Base-by-base conservation (phyloP, 2,113 vertebrate species). In the Chaetodon auriga region DNA sequence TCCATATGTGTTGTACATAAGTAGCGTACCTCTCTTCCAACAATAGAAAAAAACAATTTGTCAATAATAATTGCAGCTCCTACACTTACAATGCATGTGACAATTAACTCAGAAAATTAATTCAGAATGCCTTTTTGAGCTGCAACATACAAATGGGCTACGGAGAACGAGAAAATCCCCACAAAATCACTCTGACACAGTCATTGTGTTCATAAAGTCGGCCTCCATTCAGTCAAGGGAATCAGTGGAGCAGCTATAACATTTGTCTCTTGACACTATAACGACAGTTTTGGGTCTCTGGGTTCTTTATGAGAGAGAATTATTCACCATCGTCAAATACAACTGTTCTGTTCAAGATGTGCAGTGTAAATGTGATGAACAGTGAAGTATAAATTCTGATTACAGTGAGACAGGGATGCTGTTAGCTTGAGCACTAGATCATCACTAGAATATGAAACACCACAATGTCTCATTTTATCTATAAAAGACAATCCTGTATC, bases 151-250 rank as follows among this genome's bases (percentile, higher is more conserved):
- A 85, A 84, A 90, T 68, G 15, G 88, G 88, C 70, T 80, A 82
- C 75, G 70, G 25, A 68, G 54, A 74, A 62, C 53, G 81, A 80
- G 19, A 78, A 91, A 89, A 92, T 90, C 89, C 84, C 77, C 58
- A 76, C 65, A 86, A 92, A 92, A 88, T 92, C 74, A 83, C 69
- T 87, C 78, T 77, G 75, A 89, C 86, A 78, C 69, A 77, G 79
- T 86, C 89, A 86, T 89, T 90, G 89, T 92, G 83, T 83, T 90
- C 66, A 62, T 83, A 90, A 86, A 92, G 85, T 87, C 78, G 6
- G 78, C 69, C 66, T 85, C 81, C 62, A 85, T 91, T 92, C 86
- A 90, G 80, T 86, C 77, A 78, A 70, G 63, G 68, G 81, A 89
- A 87, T 89, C 85, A 86, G 81, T 54, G 70, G 75, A 68, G 85